Conservation (phyloP, 2,113 vertebrate species). For the Tachycineta bicolor region DNA sequence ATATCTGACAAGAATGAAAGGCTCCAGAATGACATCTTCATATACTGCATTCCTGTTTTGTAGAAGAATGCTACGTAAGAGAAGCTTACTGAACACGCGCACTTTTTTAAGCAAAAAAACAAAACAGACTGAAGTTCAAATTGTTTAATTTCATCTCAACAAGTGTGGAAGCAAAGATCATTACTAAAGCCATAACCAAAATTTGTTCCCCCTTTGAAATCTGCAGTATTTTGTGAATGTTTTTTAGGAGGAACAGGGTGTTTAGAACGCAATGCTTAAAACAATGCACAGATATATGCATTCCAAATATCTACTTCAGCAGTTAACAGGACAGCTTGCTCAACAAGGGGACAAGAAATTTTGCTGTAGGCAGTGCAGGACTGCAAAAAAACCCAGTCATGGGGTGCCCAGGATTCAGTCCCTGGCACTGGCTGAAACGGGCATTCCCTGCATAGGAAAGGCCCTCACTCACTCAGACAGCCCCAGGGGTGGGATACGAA, state of each 20-base stretch:
- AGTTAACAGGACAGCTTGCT: background rate
- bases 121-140: background rate
- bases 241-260: rapidly evolving
- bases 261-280: background rate
- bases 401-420: background rate
- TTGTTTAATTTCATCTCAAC: background rate
- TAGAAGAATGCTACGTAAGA: background rate
- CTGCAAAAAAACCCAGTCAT: too few species aligned
- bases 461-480: background rate
- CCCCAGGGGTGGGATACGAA: background rate
- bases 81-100: background rate
- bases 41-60: background rate
- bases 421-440: background rate
- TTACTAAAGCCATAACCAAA: background rate
- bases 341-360: background rate
- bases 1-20: background rate
- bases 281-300: background rate
- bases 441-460: rapidly evolving
- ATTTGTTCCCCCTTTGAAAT: background rate
- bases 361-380: background rate
- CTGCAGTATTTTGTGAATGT: background rate
- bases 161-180: background rate
- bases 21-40: background rate
- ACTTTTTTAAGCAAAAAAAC: background rate
- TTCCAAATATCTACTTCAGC: background rate